These are phyloP conservation scores for Cheilosia vernalis DNA, from an alignment of 2,888 invertebrate genomes.

Conservation along the genomic window DNA sequence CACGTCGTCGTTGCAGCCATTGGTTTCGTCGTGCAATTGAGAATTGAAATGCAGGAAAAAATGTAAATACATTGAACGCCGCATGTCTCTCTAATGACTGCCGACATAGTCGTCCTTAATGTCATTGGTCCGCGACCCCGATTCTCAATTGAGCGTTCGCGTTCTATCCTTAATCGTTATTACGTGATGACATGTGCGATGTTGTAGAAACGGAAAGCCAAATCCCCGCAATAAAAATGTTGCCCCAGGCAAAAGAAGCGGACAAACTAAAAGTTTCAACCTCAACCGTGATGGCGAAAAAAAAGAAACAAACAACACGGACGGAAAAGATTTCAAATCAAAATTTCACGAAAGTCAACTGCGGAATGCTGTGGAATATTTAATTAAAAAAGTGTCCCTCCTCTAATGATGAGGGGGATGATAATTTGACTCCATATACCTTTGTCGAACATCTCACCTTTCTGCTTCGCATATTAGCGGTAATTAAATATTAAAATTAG, in stretches of 20 bases:
- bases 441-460: background rate
- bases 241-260: background rate
- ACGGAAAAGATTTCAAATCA: slow-evolving; percentile 39
- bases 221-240: slow-evolving; percentile 47
- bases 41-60: slow-evolving; percentile 52
- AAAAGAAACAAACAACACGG: slow-evolving; percentile 4
- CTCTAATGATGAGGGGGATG: slow-evolving; percentile 19
- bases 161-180: slow-evolving; percentile 66
- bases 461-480: slow-evolving; percentile 10
- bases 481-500: slow-evolving; percentile 11
- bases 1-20: slow-evolving; percentile 41
- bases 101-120: slow-evolving; percentile 41
- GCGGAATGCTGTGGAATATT: background rate
- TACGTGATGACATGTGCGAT: slow-evolving; percentile 71
- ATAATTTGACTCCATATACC: background rate
- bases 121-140: slow-evolving; percentile 11
- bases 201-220: slow-evolving; percentile 59
- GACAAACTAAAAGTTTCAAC: slow-evolving; percentile 46
- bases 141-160: slow-evolving; percentile 3
- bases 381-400: slow-evolving; percentile 38
- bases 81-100: slow-evolving; percentile 51
- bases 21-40: slow-evolving; percentile 34
- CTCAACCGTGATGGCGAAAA: slow-evolving; percentile 3
- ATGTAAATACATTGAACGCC: slow-evolving; percentile 45
- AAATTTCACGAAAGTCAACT: slow-evolving; percentile 32